Base-by-base conservation (phyloP, 2,113 vertebrate species). In the Tympanuchus pallidicinctus region DNA sequence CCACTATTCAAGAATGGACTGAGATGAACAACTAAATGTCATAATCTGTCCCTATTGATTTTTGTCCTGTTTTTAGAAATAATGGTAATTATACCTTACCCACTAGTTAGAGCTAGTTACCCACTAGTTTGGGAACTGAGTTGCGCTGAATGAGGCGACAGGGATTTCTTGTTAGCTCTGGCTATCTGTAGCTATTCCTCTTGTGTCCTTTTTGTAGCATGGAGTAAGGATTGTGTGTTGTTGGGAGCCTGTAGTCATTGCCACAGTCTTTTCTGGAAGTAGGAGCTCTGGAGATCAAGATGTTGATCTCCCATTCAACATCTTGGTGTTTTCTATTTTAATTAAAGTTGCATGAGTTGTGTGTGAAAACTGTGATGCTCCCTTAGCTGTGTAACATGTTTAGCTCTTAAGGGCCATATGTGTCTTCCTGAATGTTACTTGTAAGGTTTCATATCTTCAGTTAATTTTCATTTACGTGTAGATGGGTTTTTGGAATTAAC, bases 401-500 rank as follows among this genome's bases (percentile, higher is more conserved):
- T 81, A 56, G 28, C 59, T 67, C 48, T 65, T 74, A 48, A 50
- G 36, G 74, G 40, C 87, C 36, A 66, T 64, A 43, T 73, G 10
- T 42, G 14, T 92, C 64, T 82, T 92, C 86, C 59, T 36, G n/a
- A 45, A 34, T 40, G 43, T 17, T 3, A 32, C 59, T 74, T 83
- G 45, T 34, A 30, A 45, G 12, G 21, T 1, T 84, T 80, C 75
- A 65, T 25, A 66, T 74, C 69, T 88, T 82, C 60, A 61, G 40
- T 56, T 74, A 79, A 82, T 91, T 95, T 89, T 14, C 52, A 27
- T 92, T 73, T 77, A 77, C 42, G 47, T 89, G 38, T 24, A 65
- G 54, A 81, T 82, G 73, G 42, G 8, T 92, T 84, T 92, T 67
- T 4, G 28, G 16, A 47, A 60, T 47, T 61, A 70, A 45, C 18